Evolutionary conservation across 2,888 invertebrate genomes (phyloP).

Genomic region (Buathra laborator): DNA sequence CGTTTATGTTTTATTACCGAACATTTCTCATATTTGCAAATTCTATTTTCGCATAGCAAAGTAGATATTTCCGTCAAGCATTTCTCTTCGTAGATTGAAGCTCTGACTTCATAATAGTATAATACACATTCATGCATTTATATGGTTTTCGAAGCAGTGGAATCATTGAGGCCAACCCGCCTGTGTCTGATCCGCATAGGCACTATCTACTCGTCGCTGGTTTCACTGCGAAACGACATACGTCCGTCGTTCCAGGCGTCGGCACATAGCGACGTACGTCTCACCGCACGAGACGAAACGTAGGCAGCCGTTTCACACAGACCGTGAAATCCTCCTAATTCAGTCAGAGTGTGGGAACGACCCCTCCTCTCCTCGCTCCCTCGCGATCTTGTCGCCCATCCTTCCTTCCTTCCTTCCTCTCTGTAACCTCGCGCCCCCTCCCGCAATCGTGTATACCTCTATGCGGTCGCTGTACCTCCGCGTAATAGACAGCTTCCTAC

Average conservation of each 20-base stretch:
- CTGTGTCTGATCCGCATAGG: constrained; percentile 16
- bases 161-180: constrained; percentile 4
- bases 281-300: constrained; percentile 64
- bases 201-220: constrained; percentile 9
- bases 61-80: background rate
- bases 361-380: constrained; percentile 14
- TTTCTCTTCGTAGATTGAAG: background rate
- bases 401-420: constrained; percentile 50
- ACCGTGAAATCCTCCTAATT: constrained; percentile 73
- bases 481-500: constrained; percentile 71
- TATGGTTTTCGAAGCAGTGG: background rate
- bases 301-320: constrained; percentile 57
- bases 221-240: background rate
- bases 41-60: background rate
- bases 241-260: constrained; percentile 64
- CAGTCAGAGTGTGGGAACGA: constrained; percentile 61
- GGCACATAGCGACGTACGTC: constrained; percentile 58
- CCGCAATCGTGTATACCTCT: constrained; percentile 40
- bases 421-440: background rate
- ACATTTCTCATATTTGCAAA: background rate
- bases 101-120: background rate
- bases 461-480: constrained; percentile 30
- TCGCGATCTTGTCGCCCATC: constrained; percentile 13
- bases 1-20: background rate
- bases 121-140: background rate